These are phyloP conservation scores for Diorhabda carinulata DNA, from an alignment of 1,140 invertebrate genomes.

Conservation along the genomic window DNA sequence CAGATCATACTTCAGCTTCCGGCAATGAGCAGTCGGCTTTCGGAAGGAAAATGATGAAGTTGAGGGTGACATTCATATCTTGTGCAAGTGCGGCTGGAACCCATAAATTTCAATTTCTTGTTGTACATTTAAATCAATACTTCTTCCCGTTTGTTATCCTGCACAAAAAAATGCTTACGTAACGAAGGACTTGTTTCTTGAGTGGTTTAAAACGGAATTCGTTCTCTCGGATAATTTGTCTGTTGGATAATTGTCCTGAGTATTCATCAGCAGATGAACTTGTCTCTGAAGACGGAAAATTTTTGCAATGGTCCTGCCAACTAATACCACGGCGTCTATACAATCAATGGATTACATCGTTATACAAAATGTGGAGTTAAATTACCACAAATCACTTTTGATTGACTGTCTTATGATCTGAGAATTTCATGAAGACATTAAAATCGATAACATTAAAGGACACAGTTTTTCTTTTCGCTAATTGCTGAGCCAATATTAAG, in stretches of 20 bases:
- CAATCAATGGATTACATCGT: constrained; percentile 43
- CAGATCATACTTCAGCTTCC: constrained; percentile 16
- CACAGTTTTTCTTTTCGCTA: constrained; percentile 17
- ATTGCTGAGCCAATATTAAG: constrained; percentile 6
- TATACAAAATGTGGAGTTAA: constrained; percentile 27
- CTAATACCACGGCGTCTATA: constrained; percentile 44
- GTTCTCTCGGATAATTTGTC: constrained; percentile 25
- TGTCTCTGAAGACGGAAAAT: constrained; percentile 39
- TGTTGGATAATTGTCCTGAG: constrained; percentile 41
- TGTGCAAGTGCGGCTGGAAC: constrained; percentile 44
- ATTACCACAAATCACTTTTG: constrained; percentile 26
- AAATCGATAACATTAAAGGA: constrained; percentile 17
- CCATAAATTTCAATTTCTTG: constrained; percentile 41
- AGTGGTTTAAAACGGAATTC: constrained; percentile 25
- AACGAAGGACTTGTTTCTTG: constrained; percentile 20
- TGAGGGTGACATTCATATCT: constrained; percentile 43
- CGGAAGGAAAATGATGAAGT: constrained; percentile 36
- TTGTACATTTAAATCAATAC: constrained; percentile 26
- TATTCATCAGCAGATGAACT: constrained; percentile 24
- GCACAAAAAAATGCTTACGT: constrained; percentile 41
- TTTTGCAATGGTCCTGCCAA: constrained; percentile 45
- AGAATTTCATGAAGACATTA: constrained; percentile 23
- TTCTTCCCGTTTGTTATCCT: constrained; percentile 41
- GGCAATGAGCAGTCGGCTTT: constrained; percentile 12
- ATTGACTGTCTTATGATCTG: constrained; percentile 15